These are phyloP conservation scores for Forbesichthys papilliferus DNA, from an alignment of 2,113 vertebrate species.

Conservation along the genomic window DNA sequence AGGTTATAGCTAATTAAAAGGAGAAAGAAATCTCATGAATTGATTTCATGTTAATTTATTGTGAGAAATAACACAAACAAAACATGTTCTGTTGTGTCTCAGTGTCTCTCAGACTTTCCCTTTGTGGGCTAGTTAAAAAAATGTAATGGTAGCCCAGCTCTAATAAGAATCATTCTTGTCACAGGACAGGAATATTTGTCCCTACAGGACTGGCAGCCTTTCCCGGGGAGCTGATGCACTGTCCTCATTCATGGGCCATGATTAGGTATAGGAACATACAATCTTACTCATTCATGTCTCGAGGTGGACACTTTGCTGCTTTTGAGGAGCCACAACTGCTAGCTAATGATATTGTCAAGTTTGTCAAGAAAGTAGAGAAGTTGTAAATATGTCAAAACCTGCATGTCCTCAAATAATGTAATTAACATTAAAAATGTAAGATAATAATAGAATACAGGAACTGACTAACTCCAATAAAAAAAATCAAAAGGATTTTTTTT, in stretches of 20 bases:
- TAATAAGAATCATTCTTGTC: constrained; percentile 19
- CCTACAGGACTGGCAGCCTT: constrained; percentile 84
- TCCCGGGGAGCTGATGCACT: constrained; percentile 77
- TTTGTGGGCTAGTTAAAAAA: too few species aligned
- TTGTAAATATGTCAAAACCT: constrained; percentile 7
- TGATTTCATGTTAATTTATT: too few species aligned
- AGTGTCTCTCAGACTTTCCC: too few species aligned
- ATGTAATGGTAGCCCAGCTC: too few species aligned
- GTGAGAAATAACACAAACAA: too few species aligned
- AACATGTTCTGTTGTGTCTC: too few species aligned
- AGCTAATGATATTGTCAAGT: constrained; percentile 78
- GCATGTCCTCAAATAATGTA: background rate
- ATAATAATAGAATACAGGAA: background rate
- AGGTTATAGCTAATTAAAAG: too few species aligned
- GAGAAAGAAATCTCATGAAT: too few species aligned
- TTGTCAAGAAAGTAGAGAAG: constrained; percentile 81
- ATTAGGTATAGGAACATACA: constrained; percentile 73
- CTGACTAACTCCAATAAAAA: too few species aligned
- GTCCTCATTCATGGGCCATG: constrained; percentile 75
- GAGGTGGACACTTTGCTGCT: constrained; percentile 86
- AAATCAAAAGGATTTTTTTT: too few species aligned
- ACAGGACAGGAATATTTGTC: constrained; percentile 72
- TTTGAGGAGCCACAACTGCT: constrained; percentile 85
- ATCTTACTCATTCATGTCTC: constrained; percentile 80
- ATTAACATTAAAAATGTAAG: background rate